Evolutionary conservation across 1,140 invertebrate genomes (phyloP), one percentile per base, ranked within the genome.

Genomic region (Ceratosolen solmsi): DNA sequence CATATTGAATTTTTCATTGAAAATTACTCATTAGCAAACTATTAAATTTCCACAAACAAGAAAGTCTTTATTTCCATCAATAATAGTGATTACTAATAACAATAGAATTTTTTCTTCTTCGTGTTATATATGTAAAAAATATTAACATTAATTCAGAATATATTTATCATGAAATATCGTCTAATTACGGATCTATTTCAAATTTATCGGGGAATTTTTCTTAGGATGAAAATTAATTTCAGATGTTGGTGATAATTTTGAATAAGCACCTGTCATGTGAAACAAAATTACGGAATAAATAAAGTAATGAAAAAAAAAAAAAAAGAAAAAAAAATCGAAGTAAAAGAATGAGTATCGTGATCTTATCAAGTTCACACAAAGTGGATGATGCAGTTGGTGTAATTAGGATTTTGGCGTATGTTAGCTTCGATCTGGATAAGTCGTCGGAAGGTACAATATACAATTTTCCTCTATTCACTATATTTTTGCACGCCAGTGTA

Each of bases 351-450:
- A 58, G 60, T 33, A 63, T 13, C 13, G n/a, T 20, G 36, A 46
- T 60, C 46, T 73, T 60, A 72, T 73, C 70, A 73, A 80, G 54
- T 75, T 75, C 30, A 5, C 38, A 20, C 33, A 27, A 7, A n/a
- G 54, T 11, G 25, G 30, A 68, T 78, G 20, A 54, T 46, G 60
- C n/a, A 15, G 11, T 46, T 5, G 13, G 0, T 71, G n/a, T 46
- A 74, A 79, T 70, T 54, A 78, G 22, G 27, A 13, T 49, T 15
- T 22, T 49, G n/a, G 20, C 27, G 17, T 33, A 56, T 22, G 9
- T 56, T 56, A 58, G 46, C 65, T 65, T 79, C 77, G 77, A 79
- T 79, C 65, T 79, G 27, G 65, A 79, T 71, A 56, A 79, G 49
- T 71, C 65, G 56, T 54, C 65, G 41, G 7, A 13, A 20, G n/a